Base-by-base conservation (phyloP, 2,797 vertebrate genomes). In the Channallabes apus region DNA sequence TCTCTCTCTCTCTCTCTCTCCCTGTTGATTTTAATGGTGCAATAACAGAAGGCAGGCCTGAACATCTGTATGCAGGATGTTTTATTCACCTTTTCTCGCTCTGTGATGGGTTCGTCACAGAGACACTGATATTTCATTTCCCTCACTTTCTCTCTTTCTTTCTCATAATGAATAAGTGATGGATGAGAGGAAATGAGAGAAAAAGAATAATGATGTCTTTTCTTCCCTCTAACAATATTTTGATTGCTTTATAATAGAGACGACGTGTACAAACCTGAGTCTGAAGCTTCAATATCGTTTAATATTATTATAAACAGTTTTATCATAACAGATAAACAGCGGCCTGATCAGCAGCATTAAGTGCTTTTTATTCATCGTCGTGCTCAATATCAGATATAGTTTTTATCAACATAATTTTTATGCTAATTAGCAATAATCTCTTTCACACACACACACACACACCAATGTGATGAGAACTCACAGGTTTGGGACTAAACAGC, bases 11-110 rank as follows among this genome's bases (percentile, higher is more conserved):
- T 93, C 88, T 90, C 92, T 93, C 88, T 90, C 91, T 88, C 87
- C 90, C 86, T 93, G 93, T 87, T 89, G 90, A 88, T 90, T 88
- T 90, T 87, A 94, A 95, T 94, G 93, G 93, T 90, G 91, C 92
- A 94, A 94, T 94, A 94, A 94, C 91, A 94, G 90, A 88, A 93
- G 91, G 92, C 93, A 92, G 91, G 93, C 89, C 92, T 91, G 93
- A 92, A 92, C 94, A 92, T 64, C 62, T 22, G n/a, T 12, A 64
- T 24, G 24, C 90, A 90, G 92, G 94, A 93, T 95, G 94, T 94
- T 95, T 94, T 93, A 93, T 95, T 94, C 73, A 79, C 90, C 90
- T 92, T 73, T 72, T n/a, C 69, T 51, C 38, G 38, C 11, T 14
- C 89, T 78, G 89, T 93, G 92, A 91, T 93, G 93, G 94, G 77